Base-by-base conservation (phyloP, 2,888 invertebrate genomes). In the Blera fallax region DNA sequence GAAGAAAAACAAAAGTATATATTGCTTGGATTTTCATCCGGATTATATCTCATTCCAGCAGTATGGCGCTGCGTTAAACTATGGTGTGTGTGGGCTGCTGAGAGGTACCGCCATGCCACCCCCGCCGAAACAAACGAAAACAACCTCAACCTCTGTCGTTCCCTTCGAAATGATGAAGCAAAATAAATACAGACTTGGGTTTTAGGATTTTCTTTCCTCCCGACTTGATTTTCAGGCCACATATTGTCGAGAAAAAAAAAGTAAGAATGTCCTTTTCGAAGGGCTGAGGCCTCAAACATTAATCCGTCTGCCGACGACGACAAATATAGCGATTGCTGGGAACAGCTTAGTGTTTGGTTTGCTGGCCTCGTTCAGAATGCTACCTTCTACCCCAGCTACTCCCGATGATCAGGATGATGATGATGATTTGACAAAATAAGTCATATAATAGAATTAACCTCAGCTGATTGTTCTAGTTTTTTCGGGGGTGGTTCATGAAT, bases 361-460 rank as follows among this genome's bases (percentile, higher is more conserved):
- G 43, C 24, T 40, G 24, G 27, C 24, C 24, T 3, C 21, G 2
- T 24, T 27, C 3, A 1, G 3, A 8, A n/a, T 16, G 24, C 18
- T 37, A 43, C 45, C 40, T 40, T 14, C 8, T 24, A n/a, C 58
- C 7, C 2, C 11, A 10, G 16, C 24, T 21, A 7, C 32, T 8
- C 24, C 14, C 14, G 14, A 27, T 32, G n/a, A 34, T 48, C 6
- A 52, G 18, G 34, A 43, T 40, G 43, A 32, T 37, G 56, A 56
- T 29, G 62, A 62, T 73, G 62, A 73, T 73, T 73, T 52, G 40
- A 21, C 50, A 52, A 73, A 76, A 65, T 65, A 67, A 76, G 58
- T 67, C 64, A 54, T 43, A 60, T 58, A 67, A 65, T 58, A 27
- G 65, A 56, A 67, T 67, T 48, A 58, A 76, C 67, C 56, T 58